Percentiles rank a stretch among this genome's conserved stretches.
Evolutionary conservation across 2,797 vertebrate species (phyloP).

Genomic region (Vespertilio murinus): DNA sequence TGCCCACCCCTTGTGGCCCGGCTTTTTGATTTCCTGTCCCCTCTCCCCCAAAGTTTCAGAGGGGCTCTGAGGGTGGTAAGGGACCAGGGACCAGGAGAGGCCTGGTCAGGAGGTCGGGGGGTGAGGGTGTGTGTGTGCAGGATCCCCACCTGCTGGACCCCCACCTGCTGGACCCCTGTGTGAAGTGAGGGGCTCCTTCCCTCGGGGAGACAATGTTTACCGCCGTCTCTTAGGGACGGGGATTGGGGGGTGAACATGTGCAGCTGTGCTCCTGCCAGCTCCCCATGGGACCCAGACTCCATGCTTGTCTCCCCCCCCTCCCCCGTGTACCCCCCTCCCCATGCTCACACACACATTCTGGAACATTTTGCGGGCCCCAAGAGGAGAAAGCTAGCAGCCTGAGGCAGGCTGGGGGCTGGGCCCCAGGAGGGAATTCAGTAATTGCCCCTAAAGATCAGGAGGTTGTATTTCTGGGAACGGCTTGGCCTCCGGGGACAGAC

Average conservation of each 20-base stretch:
- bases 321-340: no score
- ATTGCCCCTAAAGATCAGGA: neutral
- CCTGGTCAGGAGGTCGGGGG: neutral
- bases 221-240: neutral
- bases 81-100: neutral
- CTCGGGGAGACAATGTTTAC: neutral
- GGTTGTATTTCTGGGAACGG: neutral
- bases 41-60: neutral
- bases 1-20: neutral
- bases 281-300: neutral
- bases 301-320: accelerated
- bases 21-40: neutral
- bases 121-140: accelerated
- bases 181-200: neutral
- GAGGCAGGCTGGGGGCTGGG: neutral
- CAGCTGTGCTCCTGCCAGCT: neutral
- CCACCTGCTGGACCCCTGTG: no score
- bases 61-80: neutral
- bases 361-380: neutral
- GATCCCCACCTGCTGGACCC: no score
- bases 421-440: neutral
- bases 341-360: neutral
- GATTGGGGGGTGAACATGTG: accelerated
- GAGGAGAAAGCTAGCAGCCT: neutral
- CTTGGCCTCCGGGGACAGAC: neutral